Evolutionary conservation across 1,140 invertebrate species (phyloP), one percentile per base, ranked within the genome.

Genomic region (Drosophila triauraria): DNA sequence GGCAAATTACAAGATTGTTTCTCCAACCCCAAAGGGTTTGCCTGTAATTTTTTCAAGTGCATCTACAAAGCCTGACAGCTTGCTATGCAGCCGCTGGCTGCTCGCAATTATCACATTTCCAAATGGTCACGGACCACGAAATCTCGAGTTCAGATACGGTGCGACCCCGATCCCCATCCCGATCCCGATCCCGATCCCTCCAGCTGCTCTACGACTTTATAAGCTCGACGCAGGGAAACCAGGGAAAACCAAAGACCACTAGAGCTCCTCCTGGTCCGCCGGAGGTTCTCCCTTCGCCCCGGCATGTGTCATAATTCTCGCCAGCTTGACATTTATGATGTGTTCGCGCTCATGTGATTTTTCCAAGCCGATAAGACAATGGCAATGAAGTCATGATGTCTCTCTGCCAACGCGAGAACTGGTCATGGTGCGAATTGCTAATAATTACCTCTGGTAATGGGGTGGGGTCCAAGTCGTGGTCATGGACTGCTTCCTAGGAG

Each of bases 111-210:
- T 91, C 88, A 88, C 88, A 88, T 91, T 91, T 87, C 88, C 84
- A 91, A 91, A 91, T 91, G 88, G 88, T 91, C 88, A 91, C 88
- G 88, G 88, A 91, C 88, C 88, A 91, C 88, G 88, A 91, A 91
- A 91, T 91, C 88, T 91, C 57, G 77, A 88, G 63, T 84, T 76
- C 44, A 81, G 88, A 91, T 91, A 91, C 68, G 69, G 58, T 47
- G 30, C 54, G 53, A 67, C 62, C 64, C 48, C 54, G 47, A 75
- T 30, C 42, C 48, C 47, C 25, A 23, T 54, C 35, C 38, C 54
- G 32, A 57, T 43, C 38, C 38, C 54, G 32, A 57, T 43, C 38
- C 54, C 54, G 35, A 25, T 38, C 47, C 65, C 48, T 35, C 50
- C 27, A 42, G 32, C 35, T 47, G 13, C 57, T 63, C 58, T 63